A percentile compares a stretch with the other conserved stretches of the same genome.
Evolutionary conservation across 2,113 vertebrate species (phyloP).

Genomic region (Lucifuga dentata): DNA sequence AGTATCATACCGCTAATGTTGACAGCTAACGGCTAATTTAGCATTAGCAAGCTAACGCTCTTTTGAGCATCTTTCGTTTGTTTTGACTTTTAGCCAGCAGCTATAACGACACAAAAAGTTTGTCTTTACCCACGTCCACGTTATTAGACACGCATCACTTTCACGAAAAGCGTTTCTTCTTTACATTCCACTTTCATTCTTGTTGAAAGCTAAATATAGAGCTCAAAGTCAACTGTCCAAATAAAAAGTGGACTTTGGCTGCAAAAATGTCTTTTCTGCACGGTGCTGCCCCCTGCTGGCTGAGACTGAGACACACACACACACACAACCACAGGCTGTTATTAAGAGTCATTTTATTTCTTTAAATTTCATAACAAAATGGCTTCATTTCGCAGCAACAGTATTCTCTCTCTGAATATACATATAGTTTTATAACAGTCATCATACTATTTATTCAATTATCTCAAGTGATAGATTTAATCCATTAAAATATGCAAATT

Average conservation of each 20-base stretch:
- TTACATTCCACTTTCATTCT: background rate
- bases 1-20: too few relatives aligned
- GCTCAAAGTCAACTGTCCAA: background rate
- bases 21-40: background rate
- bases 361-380: constrained; percentile 71
- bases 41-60: constrained; percentile 7
- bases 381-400: constrained; percentile 75
- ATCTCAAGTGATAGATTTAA: constrained; percentile 37
- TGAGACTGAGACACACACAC: background rate
- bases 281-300: constrained; percentile 65
- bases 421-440: constrained; percentile 77
- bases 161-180: background rate
- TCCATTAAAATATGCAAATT: constrained; percentile 44
- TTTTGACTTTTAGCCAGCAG: constrained; percentile 32
- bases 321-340: background rate
- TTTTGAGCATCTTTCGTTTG: too few relatives aligned
- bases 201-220: background rate
- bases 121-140: constrained; percentile 24
- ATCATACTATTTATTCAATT: constrained; percentile 49
- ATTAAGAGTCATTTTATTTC: constrained; percentile 63
- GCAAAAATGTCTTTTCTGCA: background rate
- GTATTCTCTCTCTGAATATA: constrained; percentile 70
- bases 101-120: background rate
- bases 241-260: constrained; percentile 20
- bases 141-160: constrained; percentile 4